Conservation (phyloP, 2,888 invertebrate genomes). For the Cremastinae sp. region DNA sequence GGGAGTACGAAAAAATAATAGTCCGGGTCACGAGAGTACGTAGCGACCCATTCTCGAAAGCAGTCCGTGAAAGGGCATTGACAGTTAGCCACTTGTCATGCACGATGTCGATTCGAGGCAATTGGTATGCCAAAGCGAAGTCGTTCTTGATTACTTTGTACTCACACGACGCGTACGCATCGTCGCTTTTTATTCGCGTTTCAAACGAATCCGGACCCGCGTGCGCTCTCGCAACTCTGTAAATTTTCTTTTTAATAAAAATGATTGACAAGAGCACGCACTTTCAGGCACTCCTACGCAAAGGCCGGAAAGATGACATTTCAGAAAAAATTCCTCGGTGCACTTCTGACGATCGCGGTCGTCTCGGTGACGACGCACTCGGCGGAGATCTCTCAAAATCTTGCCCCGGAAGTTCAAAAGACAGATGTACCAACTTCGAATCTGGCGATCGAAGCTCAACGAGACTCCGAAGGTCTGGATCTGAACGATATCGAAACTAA, state of each 20-base stretch:
- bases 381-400: constrained; percentile 24
- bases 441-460: constrained; percentile 64
- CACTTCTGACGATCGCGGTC: constrained; percentile 31
- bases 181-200: constrained; percentile 48
- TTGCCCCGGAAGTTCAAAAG: constrained; percentile 58
- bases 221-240: neutral
- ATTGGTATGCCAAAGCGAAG: constrained; percentile 66
- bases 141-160: constrained; percentile 59
- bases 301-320: constrained; percentile 18
- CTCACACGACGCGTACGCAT: constrained; percentile 58
- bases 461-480: constrained; percentile 51
- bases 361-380: constrained; percentile 33
- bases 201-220: constrained; percentile 21
- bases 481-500: constrained; percentile 43
- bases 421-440: constrained; percentile 26
- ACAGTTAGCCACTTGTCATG: constrained; percentile 73
- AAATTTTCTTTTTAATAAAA: constrained; percentile 41
- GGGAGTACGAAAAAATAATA: neutral
- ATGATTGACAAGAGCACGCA: constrained; percentile 8
- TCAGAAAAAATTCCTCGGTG: constrained; percentile 4
- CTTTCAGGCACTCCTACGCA: constrained; percentile 26
- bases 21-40: neutral
- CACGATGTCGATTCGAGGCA: constrained; percentile 53
- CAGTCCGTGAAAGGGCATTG: constrained; percentile 64
- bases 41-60: neutral